Conservation (phyloP, 2,888 invertebrate species). For the Lampropteryx suffumata region DNA sequence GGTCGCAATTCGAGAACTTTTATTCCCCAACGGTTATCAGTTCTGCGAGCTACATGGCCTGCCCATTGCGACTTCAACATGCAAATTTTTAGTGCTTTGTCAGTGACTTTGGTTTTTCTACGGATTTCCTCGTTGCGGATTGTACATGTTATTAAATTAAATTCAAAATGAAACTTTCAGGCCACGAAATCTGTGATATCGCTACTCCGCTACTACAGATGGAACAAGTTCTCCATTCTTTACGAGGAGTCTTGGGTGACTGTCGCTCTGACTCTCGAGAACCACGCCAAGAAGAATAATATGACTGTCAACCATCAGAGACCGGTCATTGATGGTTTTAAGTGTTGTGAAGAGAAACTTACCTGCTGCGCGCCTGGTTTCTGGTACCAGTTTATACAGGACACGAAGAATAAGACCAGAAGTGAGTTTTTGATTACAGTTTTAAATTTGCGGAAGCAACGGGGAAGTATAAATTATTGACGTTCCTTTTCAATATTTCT, state of each 20-base stretch:
- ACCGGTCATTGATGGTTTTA: slow-evolving; percentile 87
- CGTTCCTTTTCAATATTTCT: too few relatives aligned
- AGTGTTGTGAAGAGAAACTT: slow-evolving; percentile 89
- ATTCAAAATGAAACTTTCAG: slow-evolving; percentile 65
- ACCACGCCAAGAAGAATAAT: slow-evolving; percentile 88
- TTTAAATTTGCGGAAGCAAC: too few relatives aligned
- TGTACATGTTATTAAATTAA: too few relatives aligned
- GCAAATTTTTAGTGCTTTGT: too few relatives aligned
- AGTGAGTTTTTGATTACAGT: slow-evolving; percentile 81
- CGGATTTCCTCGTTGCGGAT: too few relatives aligned
- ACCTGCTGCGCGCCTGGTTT: slow-evolving; percentile 90
- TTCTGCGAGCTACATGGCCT: too few relatives aligned
- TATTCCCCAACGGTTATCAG: too few relatives aligned
- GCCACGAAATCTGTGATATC: slow-evolving; percentile 97
- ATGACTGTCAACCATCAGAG: slow-evolving; percentile 92
- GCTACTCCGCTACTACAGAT: slow-evolving; percentile 93
- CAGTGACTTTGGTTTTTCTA: neutral
- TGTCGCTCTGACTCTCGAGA: slow-evolving; percentile 91
- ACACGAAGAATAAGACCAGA: slow-evolving; percentile 93
- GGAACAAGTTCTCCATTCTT: slow-evolving; percentile 96
- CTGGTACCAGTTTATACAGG: slow-evolving; percentile 93
- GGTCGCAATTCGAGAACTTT: too few relatives aligned
- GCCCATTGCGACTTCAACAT: too few relatives aligned
- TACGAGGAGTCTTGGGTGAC: slow-evolving; percentile 91
- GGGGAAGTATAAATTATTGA: too few relatives aligned